Evolutionary conservation across 2,888 invertebrate genomes (phyloP).

Genomic region (Lagria hirta): DNA sequence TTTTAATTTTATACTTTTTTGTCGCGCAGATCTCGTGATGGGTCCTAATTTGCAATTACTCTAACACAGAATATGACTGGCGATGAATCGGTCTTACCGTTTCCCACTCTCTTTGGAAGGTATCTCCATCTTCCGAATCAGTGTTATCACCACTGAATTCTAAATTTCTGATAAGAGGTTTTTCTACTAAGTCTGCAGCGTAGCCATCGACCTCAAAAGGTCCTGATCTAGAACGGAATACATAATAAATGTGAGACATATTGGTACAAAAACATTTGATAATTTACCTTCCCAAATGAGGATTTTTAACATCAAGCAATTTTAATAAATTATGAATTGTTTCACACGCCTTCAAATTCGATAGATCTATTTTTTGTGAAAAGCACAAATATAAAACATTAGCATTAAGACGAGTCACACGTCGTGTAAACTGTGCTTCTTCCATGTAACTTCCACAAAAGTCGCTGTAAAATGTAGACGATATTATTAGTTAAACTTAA

Average conservation of each 20-base stretch:
- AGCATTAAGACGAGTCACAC: slow-evolving; percentile 76
- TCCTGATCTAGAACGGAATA: slow-evolving; percentile 60
- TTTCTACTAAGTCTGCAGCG: slow-evolving; percentile 64
- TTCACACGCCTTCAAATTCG: slow-evolving; percentile 65
- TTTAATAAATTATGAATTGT: slow-evolving; percentile 73
- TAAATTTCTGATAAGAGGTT: slow-evolving; percentile 61
- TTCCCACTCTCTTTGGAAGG: slow-evolving; percentile 79
- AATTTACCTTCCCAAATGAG: slow-evolving; percentile 71
- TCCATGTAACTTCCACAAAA: slow-evolving; percentile 74
- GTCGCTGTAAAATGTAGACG: slow-evolving; percentile 72
- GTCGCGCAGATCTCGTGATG: too few relatives aligned
- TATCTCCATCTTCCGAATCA: slow-evolving; percentile 72
- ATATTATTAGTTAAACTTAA: too few relatives aligned
- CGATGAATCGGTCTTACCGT: too few relatives aligned
- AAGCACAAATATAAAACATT: slow-evolving; percentile 79
- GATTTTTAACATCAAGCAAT: slow-evolving; percentile 65
- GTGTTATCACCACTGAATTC: slow-evolving; percentile 64
- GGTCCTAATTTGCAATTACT: too few relatives aligned
- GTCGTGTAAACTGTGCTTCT: slow-evolving; percentile 71
- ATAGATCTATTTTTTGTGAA: slow-evolving; percentile 70
- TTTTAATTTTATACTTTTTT: too few relatives aligned
- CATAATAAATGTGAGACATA: too few relatives aligned
- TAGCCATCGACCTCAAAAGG: slow-evolving; percentile 62
- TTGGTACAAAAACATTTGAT: too few relatives aligned
- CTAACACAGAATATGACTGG: too few relatives aligned